Evolutionary conservation across 2,113 vertebrate genomes (phyloP), one percentile per base, ranked within the genome.

Genomic region (Tonatia bakeri): DNA sequence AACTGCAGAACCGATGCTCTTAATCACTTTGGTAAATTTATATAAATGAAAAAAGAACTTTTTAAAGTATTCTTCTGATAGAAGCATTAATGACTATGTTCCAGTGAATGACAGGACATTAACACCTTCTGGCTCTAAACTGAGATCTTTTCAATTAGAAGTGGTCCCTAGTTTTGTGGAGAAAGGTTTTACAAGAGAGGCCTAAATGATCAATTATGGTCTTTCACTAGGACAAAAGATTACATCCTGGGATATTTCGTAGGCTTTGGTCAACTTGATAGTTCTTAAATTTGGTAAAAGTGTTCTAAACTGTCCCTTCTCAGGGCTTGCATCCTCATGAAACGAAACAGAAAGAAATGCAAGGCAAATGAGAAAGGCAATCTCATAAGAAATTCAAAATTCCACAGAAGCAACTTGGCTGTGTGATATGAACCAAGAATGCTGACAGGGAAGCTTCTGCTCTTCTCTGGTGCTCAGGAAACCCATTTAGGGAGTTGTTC

Each of bases 381-480:
- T 52, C 43, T 79, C 76, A 50, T 54, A 79, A 76, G 81, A 90
- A 96, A 92, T 92, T 81, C 69, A 90, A 54, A 94, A 94, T 96
- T 92, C 52, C 40, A 81, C 52, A 54, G 88, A 90, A 91, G 64
- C 50, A 76, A 47, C 36, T 59, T 67, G 52, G 61, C 64, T 16
- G 45, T 73, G 61, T 38, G 72, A 92, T 43, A 19, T 4, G 70
- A 94, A 73, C 33, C 45, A 59, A 85, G 67, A 85, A 86, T 69
- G 36, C 59, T 65, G 47, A 86, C 17, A 7, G 20, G 31, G 89
- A 87, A 54, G 7, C 80, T 73, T 84, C 64, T 20, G 10, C 61
- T 77, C 92, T 47, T 94, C 88, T 88, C 45, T 15, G 65, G 84
- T 77, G 91, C 76, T 86, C 52, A 36, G 77, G 59, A 92, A 96